Evolutionary conservation across 2,113 vertebrate genomes (phyloP).

Genomic region (Prionailurus bengalensis): DNA sequence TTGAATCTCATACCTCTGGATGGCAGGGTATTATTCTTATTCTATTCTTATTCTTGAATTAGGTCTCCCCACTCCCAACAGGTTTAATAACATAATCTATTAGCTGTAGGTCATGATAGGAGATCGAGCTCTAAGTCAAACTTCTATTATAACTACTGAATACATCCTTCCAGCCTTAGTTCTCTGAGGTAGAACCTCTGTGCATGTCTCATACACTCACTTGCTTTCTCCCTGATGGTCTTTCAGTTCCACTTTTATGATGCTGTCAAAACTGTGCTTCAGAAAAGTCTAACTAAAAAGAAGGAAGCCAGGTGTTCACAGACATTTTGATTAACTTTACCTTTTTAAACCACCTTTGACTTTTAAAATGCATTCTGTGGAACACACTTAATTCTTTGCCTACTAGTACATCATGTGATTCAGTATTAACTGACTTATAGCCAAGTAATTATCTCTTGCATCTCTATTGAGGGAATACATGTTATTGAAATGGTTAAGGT

Average conservation of each 20-base stretch:
- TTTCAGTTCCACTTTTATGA: not conserved
- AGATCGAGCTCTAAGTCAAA: not conserved
- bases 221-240: not conserved
- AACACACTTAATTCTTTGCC: not conserved
- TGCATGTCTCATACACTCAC: not conserved
- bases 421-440: not conserved
- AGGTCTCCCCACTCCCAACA: not conserved
- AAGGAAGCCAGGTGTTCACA: conserved; percentile 55
- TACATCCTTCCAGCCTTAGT: not conserved
- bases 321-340: conserved; percentile 53
- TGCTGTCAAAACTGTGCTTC: not conserved
- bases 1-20: not conserved
- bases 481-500: conserved; percentile 31
- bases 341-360: conserved; percentile 42
- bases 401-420: not conserved
- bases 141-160: not conserved
- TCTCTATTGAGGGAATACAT: not conserved
- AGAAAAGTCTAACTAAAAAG: conserved; percentile 20
- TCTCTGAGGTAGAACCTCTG: not conserved
- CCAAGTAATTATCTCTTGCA: not conserved
- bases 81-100: not conserved
- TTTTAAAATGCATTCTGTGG: conserved; percentile 48
- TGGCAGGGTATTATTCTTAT: not conserved
- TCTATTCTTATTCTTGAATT: not conserved
- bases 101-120: not conserved